Evolutionary conservation across 2,888 invertebrate genomes (phyloP), one percentile per base, ranked within the genome.

Genomic region (Zaprionus bogoriensis): DNA sequence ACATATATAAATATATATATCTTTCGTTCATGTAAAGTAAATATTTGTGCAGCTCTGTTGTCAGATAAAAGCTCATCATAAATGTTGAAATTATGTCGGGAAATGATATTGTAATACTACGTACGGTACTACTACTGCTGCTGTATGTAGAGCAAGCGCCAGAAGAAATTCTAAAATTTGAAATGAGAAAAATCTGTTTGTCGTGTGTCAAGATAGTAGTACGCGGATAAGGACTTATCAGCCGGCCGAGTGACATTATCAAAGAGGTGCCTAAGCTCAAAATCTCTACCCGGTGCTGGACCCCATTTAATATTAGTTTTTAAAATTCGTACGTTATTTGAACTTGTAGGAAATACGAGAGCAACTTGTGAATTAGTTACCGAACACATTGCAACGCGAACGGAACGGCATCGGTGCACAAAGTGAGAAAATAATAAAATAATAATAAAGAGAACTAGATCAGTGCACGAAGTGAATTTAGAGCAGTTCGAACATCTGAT

Each of bases 161-260:
- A 44, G 10, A 14, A 10, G n/a, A 14, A 17, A 6, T 14, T 14
- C 14, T 2, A 44, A 19, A 65, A 23, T 52, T 51, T 58, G 10
- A 67, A 54, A 47, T 28, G 44, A 23, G 7, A 20, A 22, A 20
- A 22, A 39, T 36, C 22, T 32, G 41, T 44, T 17, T 51, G 47
- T 59, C 54, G 70, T 70, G 55, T 62, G 64, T 67, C 70, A 59
- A 74, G 81, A 78, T 80, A 67, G 69, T 45, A 3, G 14, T n/a
- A n/a, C n/a, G 9, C 55, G 78, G 75, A 82, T 66, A 79, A 79
- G 75, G 38, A 55, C 62, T 84, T 74, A 74, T 77, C 79, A 58
- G 44, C 32, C 20, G 44, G 28, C 45, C 28, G 63, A 77, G 72
- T 85, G 87, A 87, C 83, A 82, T 85, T 83, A 83, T 83, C 87